Percentiles rank a stretch among this genome's conserved stretches.
These are phyloP conservation scores for Pristionchus exspectatus DNA, from an alignment of 2,888 invertebrate genomes.

Conservation along the genomic window DNA sequence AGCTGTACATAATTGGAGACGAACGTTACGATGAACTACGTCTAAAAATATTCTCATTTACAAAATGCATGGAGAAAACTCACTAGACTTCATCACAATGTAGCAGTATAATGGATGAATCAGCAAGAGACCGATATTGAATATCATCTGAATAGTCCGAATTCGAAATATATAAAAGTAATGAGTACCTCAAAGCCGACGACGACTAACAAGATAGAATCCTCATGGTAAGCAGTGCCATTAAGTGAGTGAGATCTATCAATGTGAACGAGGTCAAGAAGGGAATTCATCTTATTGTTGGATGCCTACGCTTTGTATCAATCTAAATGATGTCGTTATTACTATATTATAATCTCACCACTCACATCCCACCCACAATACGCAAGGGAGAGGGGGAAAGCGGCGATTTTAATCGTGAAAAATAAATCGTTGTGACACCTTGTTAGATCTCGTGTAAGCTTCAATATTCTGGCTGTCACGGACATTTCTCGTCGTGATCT, in stretches of 20 bases:
- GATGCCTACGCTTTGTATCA: not conserved
- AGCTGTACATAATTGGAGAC: not conserved
- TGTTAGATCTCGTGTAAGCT: not conserved
- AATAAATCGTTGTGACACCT: not conserved
- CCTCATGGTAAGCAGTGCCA: not conserved
- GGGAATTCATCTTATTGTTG: not conserved
- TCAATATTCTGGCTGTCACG: not conserved
- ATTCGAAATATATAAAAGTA: not conserved
- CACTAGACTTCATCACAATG: not conserved
- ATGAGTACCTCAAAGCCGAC: not conserved
- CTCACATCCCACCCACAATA: not conserved
- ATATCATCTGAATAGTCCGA: not conserved
- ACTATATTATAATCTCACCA: not conserved
- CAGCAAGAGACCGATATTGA: not conserved
- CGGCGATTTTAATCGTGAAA: not conserved
- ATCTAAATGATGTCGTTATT: not conserved
- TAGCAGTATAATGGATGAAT: not conserved
- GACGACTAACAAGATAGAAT: not conserved
- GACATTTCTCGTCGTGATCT: not conserved
- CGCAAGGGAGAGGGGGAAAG: not conserved
- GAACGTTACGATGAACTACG: not conserved
- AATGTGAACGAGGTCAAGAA: not conserved
- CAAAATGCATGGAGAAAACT: not conserved
- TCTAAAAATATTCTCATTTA: not conserved
- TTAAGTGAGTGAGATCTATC: slow-evolving; percentile 1